Evolutionary conservation across 2,113 vertebrate species (phyloP), one percentile per base, ranked within the genome.

Genomic region (Clarias batrachus): DNA sequence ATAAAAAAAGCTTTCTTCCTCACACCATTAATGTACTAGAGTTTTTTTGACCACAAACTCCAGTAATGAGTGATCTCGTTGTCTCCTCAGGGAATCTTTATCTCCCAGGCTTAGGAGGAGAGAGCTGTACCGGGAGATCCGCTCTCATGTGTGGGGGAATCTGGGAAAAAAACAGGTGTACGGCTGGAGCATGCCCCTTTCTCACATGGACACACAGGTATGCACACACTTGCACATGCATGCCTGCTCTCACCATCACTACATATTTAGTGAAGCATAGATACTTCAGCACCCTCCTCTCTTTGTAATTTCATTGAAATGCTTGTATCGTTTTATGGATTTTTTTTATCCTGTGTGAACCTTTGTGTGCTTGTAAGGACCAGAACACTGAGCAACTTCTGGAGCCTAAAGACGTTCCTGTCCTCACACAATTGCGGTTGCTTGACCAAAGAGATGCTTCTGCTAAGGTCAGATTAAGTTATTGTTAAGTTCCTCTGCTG

Each of bases 361-460:
- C n/a, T n/a, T 41, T 83, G 62, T 84, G 21, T 86, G 5, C 37
- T 8, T 71, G 48, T 85, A 30, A 78, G 30, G 25, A 93, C 92
- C 91, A 94, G 59, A 90, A 91, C 11, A 82, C 86, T 7, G 92
- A 92, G 11, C 79, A 89, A 19, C 88, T 89, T 41, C 90, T 91
- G 52, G 94, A 95, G 66, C 93, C 94, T 27, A 93, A 92, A 92
- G 92, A 94, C 12, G 91, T 96, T 0, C 96, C 96, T 19, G 93
- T 93, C 57, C 91, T 96, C 59, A 86, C 93, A 27, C 94, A 96
- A 84, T 92, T 96, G 54, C 92, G 96, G 70, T 88, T 96, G 84
- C 88, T 96, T 86, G 96, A 96, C 89, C 95, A 96, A 81, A 95
- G 93, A 89, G 95, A 96, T 77, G 93, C 95, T n/a, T 95, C 93